phyloP scores from a whole-genome alignment of 1,140 invertebrate genomes.

The Aporrectodea caliginosa region DNA sequence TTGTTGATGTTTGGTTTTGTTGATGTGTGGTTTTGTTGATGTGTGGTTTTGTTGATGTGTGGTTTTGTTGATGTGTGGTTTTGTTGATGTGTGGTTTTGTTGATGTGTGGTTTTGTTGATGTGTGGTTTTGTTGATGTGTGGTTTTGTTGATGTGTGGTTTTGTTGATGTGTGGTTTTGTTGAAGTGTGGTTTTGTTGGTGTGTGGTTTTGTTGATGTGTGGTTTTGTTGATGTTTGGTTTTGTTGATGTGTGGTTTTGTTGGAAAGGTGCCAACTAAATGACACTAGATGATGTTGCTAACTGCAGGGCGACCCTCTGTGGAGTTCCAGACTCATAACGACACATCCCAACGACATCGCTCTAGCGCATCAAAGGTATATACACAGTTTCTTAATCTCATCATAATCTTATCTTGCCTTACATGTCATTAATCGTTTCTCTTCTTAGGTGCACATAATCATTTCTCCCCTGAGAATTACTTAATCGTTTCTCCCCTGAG shows the following conservation, averaged over 20 bases:
- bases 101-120: not conserved
- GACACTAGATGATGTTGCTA: not conserved
- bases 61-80: not conserved
- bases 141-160: not conserved
- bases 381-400: not conserved
- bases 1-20: not conserved
- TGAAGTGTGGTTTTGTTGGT: not conserved
- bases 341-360: conserved; percentile 16
- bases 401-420: not conserved
- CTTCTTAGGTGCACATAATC: not conserved
- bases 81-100: not conserved
- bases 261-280: not conserved
- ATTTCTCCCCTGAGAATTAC: not conserved
- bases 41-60: not conserved
- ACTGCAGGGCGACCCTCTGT: conserved; percentile 15
- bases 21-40: not conserved
- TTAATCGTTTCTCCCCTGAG: not conserved
- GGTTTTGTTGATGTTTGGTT: not conserved
- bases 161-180: not conserved
- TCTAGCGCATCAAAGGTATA: conserved; percentile 7
- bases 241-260: not conserved
- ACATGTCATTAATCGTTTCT: not conserved
- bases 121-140: not conserved
- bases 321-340: conserved; percentile 15
- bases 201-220: not conserved